Evolutionary conservation across 2,888 invertebrate genomes (phyloP).

Genomic region (Leptothorax acervorum): DNA sequence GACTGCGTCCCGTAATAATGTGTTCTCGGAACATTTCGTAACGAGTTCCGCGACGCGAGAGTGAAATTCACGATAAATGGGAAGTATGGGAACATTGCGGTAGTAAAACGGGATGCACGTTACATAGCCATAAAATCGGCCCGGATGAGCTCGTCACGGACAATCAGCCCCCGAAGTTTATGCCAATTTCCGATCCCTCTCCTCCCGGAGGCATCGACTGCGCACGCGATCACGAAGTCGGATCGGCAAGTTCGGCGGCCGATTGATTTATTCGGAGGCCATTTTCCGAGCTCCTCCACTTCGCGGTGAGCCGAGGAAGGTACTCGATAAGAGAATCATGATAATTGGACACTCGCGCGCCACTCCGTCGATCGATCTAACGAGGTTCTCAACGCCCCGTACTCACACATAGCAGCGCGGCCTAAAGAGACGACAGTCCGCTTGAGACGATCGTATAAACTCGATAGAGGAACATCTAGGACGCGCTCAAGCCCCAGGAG

Average conservation of each 20-base stretch:
- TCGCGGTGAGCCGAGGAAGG: slow-evolving; percentile 60
- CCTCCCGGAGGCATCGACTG: slow-evolving; percentile 25
- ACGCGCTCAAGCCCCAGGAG: slow-evolving; percentile 44
- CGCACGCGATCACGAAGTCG: slow-evolving; percentile 71
- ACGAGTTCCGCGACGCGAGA: slow-evolving; percentile 69
- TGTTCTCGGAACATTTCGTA: slow-evolving; percentile 64
- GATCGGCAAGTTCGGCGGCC: slow-evolving; percentile 60
- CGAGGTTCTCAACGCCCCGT: slow-evolving; percentile 68
- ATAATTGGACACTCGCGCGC: slow-evolving; percentile 73
- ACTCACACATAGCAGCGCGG: background rate
- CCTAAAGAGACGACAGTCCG: slow-evolving; percentile 53
- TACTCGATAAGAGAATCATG: slow-evolving; percentile 75
- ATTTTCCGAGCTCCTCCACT: slow-evolving; percentile 70
- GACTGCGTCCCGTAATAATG: slow-evolving; percentile 46
- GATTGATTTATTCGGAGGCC: slow-evolving; percentile 73
- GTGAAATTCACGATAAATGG: slow-evolving; percentile 37
- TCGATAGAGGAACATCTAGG: slow-evolving; percentile 42
- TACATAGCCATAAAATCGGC: slow-evolving; percentile 70
- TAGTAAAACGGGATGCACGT: slow-evolving; percentile 71
- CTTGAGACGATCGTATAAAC: slow-evolving; percentile 44
- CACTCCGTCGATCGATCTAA: slow-evolving; percentile 70
- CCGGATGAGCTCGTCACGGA: slow-evolving; percentile 71
- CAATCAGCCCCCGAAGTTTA: slow-evolving; percentile 69
- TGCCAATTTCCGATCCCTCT: slow-evolving; percentile 57
- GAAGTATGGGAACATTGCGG: slow-evolving; percentile 63